Percentiles rank a stretch among this genome's conserved stretches.
Evolutionary conservation across 2,888 invertebrate species (phyloP).

Genomic region (Dorcus hopei): DNA sequence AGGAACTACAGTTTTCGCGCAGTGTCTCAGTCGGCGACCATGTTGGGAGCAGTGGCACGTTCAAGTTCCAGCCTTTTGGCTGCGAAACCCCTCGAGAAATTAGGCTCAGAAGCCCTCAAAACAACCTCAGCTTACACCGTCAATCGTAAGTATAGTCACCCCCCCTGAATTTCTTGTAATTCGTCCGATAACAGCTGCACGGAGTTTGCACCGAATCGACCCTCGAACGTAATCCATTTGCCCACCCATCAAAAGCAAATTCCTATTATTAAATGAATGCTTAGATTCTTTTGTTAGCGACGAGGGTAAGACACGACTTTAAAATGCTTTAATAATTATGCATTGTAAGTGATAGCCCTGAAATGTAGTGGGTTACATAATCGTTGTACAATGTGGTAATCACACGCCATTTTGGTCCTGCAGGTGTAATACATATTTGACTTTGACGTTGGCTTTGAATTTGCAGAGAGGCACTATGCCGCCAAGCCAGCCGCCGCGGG

Average conservation of each 20-base stretch:
- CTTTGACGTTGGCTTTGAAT: not conserved
- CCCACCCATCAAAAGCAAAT: no score
- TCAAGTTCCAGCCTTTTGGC: slow-evolving; percentile 60
- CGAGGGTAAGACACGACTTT: not conserved
- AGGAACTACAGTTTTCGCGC: slow-evolving; percentile 14
- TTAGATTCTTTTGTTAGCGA: no score
- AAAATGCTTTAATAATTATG: not conserved
- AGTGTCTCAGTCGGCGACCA: slow-evolving; percentile 42
- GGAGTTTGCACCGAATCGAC: not conserved
- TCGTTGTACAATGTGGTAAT: slow-evolving; percentile 9
- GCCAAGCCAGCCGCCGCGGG: slow-evolving; percentile 44
- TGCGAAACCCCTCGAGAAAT: slow-evolving; percentile 59
- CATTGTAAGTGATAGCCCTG: slow-evolving; percentile 3
- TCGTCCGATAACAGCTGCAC: not conserved
- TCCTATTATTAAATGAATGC: not conserved
- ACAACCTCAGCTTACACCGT: slow-evolving; percentile 49
- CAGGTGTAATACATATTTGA: not conserved
- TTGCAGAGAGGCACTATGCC: slow-evolving; percentile 45
- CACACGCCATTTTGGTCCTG: slow-evolving; percentile 26
- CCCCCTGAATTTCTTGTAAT: not conserved
- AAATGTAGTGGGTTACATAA: slow-evolving; percentile 26
- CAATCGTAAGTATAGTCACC: slow-evolving; percentile 42
- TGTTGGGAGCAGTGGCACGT: slow-evolving; percentile 62
- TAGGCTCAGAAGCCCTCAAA: slow-evolving; percentile 58
- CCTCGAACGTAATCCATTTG: no score